Evolutionary conservation across 2,113 vertebrate genomes (phyloP).

Genomic region (Melanostigma gelatinosum): DNA sequence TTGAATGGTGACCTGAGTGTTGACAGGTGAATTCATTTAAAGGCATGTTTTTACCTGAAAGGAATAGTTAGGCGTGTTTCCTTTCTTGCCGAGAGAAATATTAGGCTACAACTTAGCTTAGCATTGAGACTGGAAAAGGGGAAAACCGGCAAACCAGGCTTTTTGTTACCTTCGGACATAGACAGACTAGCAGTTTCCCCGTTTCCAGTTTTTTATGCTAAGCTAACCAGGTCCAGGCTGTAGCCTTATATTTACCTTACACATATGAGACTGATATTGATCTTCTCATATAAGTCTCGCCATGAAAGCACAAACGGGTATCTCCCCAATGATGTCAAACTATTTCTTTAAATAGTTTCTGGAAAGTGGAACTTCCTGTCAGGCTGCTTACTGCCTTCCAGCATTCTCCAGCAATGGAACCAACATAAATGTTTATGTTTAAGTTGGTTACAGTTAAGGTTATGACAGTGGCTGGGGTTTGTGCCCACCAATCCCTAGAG

Average conservation of each 20-base stretch:
- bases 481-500: neutral
- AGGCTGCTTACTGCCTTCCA: constrained; percentile 6
- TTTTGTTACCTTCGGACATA: neutral
- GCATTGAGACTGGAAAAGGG: neutral
- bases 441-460: neutral
- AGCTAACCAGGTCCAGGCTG: neutral
- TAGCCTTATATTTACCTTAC: neutral
- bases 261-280: neutral
- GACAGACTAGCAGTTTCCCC: neutral
- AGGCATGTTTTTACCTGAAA: neutral
- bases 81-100: constrained; percentile 8
- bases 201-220: neutral
- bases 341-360: constrained; percentile 12
- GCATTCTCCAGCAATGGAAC: neutral
- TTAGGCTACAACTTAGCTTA: neutral
- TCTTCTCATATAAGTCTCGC: neutral
- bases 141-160: neutral
- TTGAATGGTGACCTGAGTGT: constrained; percentile 4
- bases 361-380: constrained; percentile 6
- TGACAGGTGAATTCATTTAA: neutral
- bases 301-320: neutral
- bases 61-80: neutral
- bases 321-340: constrained; percentile 4
- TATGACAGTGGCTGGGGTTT: neutral
- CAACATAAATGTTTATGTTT: neutral